These are phyloP conservation scores for Cygnus buccinator DNA, from an alignment of 2,113 vertebrate species.

Conservation along the genomic window DNA sequence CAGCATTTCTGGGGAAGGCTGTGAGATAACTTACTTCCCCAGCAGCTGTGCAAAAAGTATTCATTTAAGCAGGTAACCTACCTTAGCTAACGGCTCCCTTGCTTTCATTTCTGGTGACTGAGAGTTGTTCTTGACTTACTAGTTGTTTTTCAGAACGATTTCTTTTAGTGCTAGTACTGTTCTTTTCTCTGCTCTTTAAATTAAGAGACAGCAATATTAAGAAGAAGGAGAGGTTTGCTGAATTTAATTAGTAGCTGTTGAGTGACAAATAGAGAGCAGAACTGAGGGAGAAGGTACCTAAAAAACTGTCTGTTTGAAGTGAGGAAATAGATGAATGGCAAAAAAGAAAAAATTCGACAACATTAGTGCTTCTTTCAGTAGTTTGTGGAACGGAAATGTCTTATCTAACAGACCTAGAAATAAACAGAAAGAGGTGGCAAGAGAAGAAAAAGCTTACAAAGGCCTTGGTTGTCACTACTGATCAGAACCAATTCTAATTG, in stretches of 20 bases:
- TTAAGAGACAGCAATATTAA: not conserved
- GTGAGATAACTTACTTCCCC: not conserved
- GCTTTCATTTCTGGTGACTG: not conserved
- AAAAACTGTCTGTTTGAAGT: not conserved
- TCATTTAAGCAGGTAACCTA: not conserved
- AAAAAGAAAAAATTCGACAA: not conserved
- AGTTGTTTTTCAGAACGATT: not conserved
- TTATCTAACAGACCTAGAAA: not conserved
- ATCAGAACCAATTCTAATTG: not conserved
- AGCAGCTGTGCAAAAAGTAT: not conserved
- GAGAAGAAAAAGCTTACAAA: not conserved
- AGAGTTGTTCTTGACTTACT: not conserved
- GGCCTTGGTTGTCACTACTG: not conserved
- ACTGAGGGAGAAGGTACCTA: not conserved
- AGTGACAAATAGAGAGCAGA: not conserved
- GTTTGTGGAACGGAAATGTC: not conserved
- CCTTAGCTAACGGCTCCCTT: not conserved
- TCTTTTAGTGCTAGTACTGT: not conserved
- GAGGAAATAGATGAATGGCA: not conserved
- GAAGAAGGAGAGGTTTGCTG: not conserved
- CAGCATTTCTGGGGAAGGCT: not conserved
- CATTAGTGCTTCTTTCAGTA: not conserved
- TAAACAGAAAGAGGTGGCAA: not conserved
- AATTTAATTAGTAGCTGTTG: constrained; percentile 9
- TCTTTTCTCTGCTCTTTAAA: not conserved